Evolutionary conservation across 2,113 vertebrate genomes (phyloP).

Genomic region (Anser brachyrhynchus): DNA sequence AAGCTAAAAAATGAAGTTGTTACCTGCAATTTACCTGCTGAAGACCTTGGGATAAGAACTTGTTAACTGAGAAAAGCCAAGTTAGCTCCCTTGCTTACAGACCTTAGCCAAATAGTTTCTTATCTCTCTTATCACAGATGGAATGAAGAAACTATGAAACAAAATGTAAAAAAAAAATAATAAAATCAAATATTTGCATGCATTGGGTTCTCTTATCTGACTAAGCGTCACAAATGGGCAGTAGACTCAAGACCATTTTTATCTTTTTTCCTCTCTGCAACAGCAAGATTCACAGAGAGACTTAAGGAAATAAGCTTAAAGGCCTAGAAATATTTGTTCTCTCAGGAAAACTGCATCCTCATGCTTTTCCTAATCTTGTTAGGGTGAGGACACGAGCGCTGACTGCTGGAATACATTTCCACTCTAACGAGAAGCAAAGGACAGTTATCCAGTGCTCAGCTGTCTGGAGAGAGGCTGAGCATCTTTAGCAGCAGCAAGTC

Average conservation of each 20-base stretch:
- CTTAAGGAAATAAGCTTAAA: neutral
- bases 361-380: neutral
- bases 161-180: neutral
- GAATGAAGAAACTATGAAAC: conserved; percentile 10
- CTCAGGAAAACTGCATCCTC: neutral
- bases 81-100: neutral
- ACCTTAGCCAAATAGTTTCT: neutral
- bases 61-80: neutral
- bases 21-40: neutral
- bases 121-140: neutral
- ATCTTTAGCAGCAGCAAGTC: neutral
- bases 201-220: neutral
- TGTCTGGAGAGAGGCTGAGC: neutral
- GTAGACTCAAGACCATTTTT: neutral
- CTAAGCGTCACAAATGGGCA: neutral
- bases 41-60: neutral
- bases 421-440: neutral
- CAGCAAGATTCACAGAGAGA: neutral
- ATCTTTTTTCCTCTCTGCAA: neutral
- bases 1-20: neutral
- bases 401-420: neutral
- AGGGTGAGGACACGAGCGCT: neutral
- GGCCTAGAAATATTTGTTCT: neutral
- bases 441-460: neutral
- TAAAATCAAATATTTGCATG: neutral